Evolutionary conservation across 2,888 invertebrate species (phyloP), one percentile per base, ranked within the genome.

Genomic region (Stenotaenia linearis): DNA sequence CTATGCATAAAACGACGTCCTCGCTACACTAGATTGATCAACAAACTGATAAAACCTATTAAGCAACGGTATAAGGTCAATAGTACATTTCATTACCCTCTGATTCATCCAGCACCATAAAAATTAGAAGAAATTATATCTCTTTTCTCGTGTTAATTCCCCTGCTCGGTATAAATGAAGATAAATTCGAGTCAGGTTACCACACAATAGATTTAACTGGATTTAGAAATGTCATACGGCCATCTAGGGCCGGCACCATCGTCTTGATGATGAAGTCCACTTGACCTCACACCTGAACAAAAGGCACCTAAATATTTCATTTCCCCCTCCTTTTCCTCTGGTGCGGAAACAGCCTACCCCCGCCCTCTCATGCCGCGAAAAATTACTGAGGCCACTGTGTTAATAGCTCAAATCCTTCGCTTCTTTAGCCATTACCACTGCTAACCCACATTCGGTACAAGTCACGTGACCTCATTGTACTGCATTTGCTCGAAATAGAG

Each of bases 391-490:
- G 78, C 78, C 78, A 78, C 56, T 78, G 78, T 78, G 78, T 78
- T 78, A 78, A 78, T 78, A 78, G 78, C 78, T 30, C 78, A 78
- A 78, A 78, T 32, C 28, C 78, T 28, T 37, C 75, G 37, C 37
- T 28, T 35, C 77, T 77, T 77, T 77, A 61, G 77, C 21, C 77
- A 25, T 35, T 35, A 75, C 75, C 75, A 75, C 35, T 32, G 78
- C 56, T 78, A 78, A 78, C 78, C 78, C 78, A 78, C 78, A 50
- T 78, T 78, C 28, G 21, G 50, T 12, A 21, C 30, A 40, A 77
- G 45, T 77, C 77, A 77, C 77, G 77, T 77, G 77, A 77, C 77
- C 25, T 40, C 77, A 40, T 77, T 77, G 40, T 37, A 77, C 21
- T 25, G 77, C 45, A 15, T 75, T 28, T 75, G 75, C 75, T 75